Conservation (phyloP, 2,888 invertebrate genomes). For the Aspidiotus rigidus region DNA sequence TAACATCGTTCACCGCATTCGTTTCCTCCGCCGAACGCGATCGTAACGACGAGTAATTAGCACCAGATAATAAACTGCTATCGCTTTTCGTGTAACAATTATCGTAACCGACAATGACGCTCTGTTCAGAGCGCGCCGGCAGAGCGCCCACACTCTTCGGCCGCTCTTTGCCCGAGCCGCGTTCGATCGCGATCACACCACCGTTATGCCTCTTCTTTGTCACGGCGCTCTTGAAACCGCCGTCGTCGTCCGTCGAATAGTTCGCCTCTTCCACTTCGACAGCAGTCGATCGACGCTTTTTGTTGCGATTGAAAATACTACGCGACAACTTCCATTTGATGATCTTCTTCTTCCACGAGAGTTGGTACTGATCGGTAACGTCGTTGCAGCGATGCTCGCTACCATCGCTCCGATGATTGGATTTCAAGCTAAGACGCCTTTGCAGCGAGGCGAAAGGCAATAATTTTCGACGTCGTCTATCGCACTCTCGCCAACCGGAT, state of each 20-base stretch:
- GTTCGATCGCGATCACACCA: constrained; percentile 31
- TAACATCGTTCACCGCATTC: neutral
- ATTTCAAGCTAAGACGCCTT: neutral
- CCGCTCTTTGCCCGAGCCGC: constrained; percentile 27
- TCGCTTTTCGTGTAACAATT: constrained; percentile 37
- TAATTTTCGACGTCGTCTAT: constrained; percentile 10
- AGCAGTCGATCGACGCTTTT: neutral
- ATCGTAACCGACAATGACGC: constrained; percentile 41
- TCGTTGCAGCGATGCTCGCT: neutral
- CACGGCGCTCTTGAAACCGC: constrained; percentile 34
- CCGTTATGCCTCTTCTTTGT: constrained; percentile 27
- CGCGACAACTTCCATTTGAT: constrained; percentile 8
- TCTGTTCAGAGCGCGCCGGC: constrained; percentile 41
- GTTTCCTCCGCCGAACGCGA: neutral
- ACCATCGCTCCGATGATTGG: neutral
- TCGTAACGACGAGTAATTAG: neutral
- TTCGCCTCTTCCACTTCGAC: neutral
- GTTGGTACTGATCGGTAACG: neutral
- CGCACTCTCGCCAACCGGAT: neutral
- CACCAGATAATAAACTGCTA: constrained; percentile 29
- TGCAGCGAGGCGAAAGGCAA: constrained; percentile 1
- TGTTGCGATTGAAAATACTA: neutral
- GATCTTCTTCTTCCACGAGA: neutral
- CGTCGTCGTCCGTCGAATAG: constrained; percentile 31
- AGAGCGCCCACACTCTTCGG: constrained; percentile 43